Evolutionary conservation across 1,140 invertebrate species (phyloP).

Genomic region (Colletes latitarsis): DNA sequence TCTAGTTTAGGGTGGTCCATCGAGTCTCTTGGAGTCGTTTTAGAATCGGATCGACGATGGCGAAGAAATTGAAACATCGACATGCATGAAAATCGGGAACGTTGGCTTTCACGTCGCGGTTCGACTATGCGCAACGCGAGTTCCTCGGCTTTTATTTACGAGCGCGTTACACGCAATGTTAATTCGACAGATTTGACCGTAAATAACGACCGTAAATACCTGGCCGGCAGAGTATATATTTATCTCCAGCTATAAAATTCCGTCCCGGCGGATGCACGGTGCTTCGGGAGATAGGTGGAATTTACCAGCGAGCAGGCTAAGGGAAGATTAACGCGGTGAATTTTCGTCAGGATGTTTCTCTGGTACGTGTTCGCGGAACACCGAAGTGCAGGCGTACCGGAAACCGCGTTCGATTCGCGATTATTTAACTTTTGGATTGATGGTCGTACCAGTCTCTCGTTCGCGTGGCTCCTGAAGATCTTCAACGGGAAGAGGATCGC

Average conservation of each 20-base stretch:
- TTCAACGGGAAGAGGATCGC: neutral
- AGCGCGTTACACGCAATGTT: constrained; percentile 69
- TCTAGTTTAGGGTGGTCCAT: too few relatives aligned
- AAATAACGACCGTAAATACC: constrained; percentile 63
- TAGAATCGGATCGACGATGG: neutral
- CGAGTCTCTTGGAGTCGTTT: too few relatives aligned
- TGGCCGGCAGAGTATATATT: constrained; percentile 48
- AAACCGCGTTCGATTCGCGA: neutral
- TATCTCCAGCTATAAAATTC: constrained; percentile 62
- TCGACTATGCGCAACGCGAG: constrained; percentile 5
- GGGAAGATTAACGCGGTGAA: constrained; percentile 36
- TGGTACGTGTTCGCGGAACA: neutral
- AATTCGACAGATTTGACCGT: constrained; percentile 67
- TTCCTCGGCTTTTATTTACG: constrained; percentile 60
- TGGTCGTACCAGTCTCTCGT: neutral
- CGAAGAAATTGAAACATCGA: constrained; percentile 26
- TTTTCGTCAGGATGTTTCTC: constrained; percentile 7
- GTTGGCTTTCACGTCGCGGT: neutral
- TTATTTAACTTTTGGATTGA: constrained; percentile 3
- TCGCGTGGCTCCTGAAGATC: neutral
- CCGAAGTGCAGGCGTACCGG: neutral
- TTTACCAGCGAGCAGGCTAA: constrained; percentile 29
- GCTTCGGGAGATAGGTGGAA: constrained; percentile 32
- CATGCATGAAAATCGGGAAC: neutral
- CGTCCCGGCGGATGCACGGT: constrained; percentile 29